phyloP scores from a whole-genome alignment of 35 echinoderm and acorn worm species.

The Hemicentrotus pulcherrimus region DNA sequence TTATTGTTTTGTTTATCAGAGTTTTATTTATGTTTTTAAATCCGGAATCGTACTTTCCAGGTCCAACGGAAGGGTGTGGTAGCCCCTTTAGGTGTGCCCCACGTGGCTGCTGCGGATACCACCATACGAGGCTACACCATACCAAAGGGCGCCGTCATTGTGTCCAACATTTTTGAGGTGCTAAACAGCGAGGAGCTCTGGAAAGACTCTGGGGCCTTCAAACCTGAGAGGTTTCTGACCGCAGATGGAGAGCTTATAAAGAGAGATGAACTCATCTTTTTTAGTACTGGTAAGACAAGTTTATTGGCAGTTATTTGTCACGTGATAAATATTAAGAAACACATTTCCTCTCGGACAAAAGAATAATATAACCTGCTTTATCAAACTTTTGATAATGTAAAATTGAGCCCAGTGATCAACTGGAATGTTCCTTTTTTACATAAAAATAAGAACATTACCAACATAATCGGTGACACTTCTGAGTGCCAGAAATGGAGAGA shows the following conservation, averaged over 20 bases:
- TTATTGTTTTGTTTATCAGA: too few species aligned
- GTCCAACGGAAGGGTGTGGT: slow-evolving; percentile 54
- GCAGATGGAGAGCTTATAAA: slow-evolving; percentile 61
- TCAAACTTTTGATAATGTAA: too few species aligned
- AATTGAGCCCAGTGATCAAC: too few species aligned
- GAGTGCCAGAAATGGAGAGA: too few species aligned
- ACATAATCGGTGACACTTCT: too few species aligned
- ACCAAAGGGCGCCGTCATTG: slow-evolving; percentile 76
- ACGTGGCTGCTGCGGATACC: slow-evolving; percentile 68
- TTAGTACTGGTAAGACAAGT: slow-evolving; percentile 65
- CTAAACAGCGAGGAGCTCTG: slow-evolving; percentile 69
- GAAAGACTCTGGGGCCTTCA: slow-evolving; percentile 71
- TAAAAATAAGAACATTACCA: too few species aligned
- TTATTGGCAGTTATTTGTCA: too few species aligned
- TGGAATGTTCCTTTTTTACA: too few species aligned
- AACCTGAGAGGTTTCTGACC: slow-evolving; percentile 77
- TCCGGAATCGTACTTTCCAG: neutral
- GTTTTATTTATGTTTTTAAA: too few species aligned
- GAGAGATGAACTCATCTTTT: slow-evolving; percentile 78
- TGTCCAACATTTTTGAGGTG: slow-evolving; percentile 71
- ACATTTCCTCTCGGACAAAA: too few species aligned
- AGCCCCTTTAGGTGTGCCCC: slow-evolving; percentile 72
- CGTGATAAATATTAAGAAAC: too few species aligned
- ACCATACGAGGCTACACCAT: slow-evolving; percentile 60
- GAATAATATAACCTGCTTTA: too few species aligned